Evolutionary conservation across 2,888 invertebrate species (phyloP).

Genomic region (Drosophila silvestris): DNA sequence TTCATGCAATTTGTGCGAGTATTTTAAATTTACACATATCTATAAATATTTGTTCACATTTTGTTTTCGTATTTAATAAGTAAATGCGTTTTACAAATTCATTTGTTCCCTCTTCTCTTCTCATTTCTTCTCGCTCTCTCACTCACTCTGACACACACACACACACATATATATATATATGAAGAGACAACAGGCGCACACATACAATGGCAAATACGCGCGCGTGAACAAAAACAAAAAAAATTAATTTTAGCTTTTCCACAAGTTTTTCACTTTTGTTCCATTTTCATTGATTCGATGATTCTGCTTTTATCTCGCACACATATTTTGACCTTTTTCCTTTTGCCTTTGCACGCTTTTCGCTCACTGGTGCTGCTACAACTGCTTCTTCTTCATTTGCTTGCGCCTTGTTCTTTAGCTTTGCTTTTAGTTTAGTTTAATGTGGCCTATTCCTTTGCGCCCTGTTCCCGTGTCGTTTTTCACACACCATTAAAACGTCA

Average conservation of each 20-base stretch:
- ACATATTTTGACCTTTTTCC: conserved; percentile 67
- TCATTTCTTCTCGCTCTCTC: conserved; percentile 16
- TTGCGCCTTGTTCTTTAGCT: conserved; percentile 62
- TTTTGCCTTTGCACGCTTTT: conserved; percentile 61
- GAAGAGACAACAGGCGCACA: conserved; percentile 11
- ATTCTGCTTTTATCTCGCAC: conserved; percentile 36
- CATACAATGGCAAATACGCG: conserved; percentile 45
- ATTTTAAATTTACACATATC: conserved; percentile 17
- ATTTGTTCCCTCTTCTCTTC: conserved; percentile 26
- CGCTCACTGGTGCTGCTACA: conserved; percentile 41
- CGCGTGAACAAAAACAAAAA: conserved; percentile 76
- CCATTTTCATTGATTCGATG: conserved; percentile 71
- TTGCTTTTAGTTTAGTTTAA: conserved; percentile 65
- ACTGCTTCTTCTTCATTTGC: conserved; percentile 43
- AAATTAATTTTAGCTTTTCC: conserved; percentile 77
- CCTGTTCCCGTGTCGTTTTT: conserved; percentile 52
- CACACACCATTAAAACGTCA: conserved; percentile 67
- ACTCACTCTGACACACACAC: conserved; percentile 12
- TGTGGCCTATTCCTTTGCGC: conserved; percentile 60
- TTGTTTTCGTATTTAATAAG: conserved; percentile 53
- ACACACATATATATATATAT: not conserved
- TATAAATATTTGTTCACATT: conserved; percentile 29
- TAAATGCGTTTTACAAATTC: conserved; percentile 73
- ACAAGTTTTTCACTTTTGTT: conserved; percentile 73
- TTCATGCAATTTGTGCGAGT: conserved; percentile 20